phyloP scores from a whole-genome alignment of 1,140 invertebrate genomes.

The Hyles vespertilio region DNA sequence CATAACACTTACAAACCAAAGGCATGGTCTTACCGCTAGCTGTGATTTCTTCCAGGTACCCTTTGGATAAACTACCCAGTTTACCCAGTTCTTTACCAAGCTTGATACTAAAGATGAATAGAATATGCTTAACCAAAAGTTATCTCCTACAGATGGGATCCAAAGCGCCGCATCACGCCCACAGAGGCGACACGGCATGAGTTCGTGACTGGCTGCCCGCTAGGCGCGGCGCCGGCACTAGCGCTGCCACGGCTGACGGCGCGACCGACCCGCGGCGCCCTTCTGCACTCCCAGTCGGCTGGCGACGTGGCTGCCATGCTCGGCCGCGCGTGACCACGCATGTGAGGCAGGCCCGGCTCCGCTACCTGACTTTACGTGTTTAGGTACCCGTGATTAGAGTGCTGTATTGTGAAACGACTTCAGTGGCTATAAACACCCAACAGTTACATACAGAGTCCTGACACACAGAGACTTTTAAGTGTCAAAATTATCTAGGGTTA shows the following conservation, averaged over 20 bases:
- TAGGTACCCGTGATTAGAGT: no score
- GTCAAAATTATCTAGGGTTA: no score
- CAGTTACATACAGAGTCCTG: no score
- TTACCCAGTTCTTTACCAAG: no score
- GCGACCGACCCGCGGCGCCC: conserved; percentile 50
- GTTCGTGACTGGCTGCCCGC: conserved; percentile 78
- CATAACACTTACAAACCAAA: neutral
- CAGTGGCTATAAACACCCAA: no score
- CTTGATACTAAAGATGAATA: no score
- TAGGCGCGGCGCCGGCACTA: conserved; percentile 37
- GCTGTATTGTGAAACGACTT: no score
- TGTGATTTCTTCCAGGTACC: no score
- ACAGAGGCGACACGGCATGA: conserved; percentile 89
- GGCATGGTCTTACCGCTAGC: neutral
- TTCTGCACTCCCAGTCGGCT: conserved; percentile 78
- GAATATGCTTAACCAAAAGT: no score
- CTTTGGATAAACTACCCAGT: no score
- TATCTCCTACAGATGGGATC: conserved; percentile 93
- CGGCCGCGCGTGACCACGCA: conserved; percentile 77
- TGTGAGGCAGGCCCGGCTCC: conserved; percentile 40
- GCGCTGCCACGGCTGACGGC: conserved; percentile 50
- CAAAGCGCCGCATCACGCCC: conserved; percentile 93
- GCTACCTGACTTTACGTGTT: neutral
- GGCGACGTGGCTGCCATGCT: conserved; percentile 78
- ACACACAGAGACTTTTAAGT: no score